Percentiles rank a stretch among this genome's conserved stretches.
These are phyloP conservation scores for human DNA, from an alignment of 2,113 vertebrate genomes.

Conservation along the genomic window DNA sequence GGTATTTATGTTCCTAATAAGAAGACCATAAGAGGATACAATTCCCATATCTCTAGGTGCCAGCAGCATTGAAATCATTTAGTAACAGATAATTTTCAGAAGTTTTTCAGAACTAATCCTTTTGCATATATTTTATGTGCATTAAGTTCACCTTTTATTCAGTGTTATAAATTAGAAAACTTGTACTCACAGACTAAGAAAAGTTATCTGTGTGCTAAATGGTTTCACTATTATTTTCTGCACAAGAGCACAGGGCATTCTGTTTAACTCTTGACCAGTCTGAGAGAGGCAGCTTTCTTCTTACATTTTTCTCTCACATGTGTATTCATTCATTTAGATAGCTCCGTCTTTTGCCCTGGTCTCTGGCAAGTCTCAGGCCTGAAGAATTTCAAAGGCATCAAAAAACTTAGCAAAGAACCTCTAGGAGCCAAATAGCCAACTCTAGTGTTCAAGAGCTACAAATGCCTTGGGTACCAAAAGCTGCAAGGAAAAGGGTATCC, in stretches of 20 bases:
- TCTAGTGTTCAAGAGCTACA: background rate
- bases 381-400: constrained; percentile 32
- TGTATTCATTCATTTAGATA: background rate
- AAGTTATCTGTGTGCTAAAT: constrained; percentile 11
- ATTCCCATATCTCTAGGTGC: background rate
- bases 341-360: constrained; percentile 23
- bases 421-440: background rate
- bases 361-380: background rate
- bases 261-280: background rate
- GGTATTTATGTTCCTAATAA: background rate
- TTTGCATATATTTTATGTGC: constrained; percentile 12
- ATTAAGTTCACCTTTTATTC: constrained; percentile 43
- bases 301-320: background rate
- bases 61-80: constrained; percentile 34
- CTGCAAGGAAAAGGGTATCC: background rate
- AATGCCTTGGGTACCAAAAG: background rate
- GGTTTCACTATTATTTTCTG: background rate
- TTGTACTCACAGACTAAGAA: background rate
- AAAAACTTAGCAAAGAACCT: constrained; percentile 40
- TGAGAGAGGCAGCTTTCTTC: background rate
- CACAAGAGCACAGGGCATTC: background rate
- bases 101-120: constrained; percentile 2
- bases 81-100: constrained; percentile 30
- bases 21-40: background rate
- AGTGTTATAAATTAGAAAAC: constrained; percentile 14